Evolutionary conservation across 2,113 vertebrate species (phyloP).

Genomic region (Scopus umbretta): DNA sequence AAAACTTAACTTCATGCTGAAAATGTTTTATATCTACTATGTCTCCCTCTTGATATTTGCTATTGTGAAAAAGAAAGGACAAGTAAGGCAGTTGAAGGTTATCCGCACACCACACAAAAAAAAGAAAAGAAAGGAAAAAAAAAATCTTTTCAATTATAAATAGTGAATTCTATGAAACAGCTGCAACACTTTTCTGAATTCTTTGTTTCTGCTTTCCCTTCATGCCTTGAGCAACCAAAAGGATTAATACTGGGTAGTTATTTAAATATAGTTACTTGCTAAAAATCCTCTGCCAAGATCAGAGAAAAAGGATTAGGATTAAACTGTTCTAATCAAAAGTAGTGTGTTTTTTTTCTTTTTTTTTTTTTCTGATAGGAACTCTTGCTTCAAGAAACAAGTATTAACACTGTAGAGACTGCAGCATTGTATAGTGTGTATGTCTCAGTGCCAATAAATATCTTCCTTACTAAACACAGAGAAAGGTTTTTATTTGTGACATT

Average conservation of each 20-base stretch:
- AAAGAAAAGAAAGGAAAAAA: not conserved
- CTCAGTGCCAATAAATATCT: not conserved
- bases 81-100: conserved; percentile 54
- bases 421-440: not conserved
- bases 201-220: conserved; percentile 79
- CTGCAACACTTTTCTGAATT: conserved; percentile 73
- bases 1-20: conserved; percentile 12
- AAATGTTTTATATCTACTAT: conserved; percentile 1
- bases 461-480: not conserved
- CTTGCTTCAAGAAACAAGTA: conserved; percentile 46
- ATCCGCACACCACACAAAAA: not conserved
- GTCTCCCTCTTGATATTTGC: conserved; percentile 26
- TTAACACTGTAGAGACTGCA: conserved; percentile 31
- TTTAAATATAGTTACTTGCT: conserved; percentile 85
- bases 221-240: conserved; percentile 79
- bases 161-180: conserved; percentile 72
- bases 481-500: not conserved
- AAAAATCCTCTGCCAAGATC: conserved; percentile 82
- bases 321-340: conserved; percentile 77
- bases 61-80: conserved; percentile 36
- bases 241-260: conserved; percentile 84
- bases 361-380: not conserved
- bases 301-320: conserved; percentile 85
- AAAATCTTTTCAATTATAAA: conserved; percentile 69
- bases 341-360: conserved; percentile 10